Base-by-base conservation (phyloP, 2,797 vertebrate genomes). In the Hemitrygon akajei region DNA sequence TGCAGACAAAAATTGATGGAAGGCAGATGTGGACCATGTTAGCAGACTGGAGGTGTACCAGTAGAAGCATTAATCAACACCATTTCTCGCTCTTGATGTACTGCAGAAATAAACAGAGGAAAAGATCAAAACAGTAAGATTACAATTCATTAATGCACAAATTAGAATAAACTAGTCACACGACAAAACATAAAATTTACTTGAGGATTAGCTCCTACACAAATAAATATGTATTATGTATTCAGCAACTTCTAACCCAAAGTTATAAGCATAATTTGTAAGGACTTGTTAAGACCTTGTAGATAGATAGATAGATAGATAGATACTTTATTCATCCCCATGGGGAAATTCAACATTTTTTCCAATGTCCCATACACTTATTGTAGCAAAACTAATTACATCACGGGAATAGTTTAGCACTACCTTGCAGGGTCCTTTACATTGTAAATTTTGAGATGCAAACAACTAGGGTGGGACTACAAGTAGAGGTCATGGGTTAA, bases 71-170 rank as follows among this genome's bases (percentile, higher is more conserved):
- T n/a, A 89, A 20, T n/a, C 58, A 34, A 20, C 60, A 22, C 18
- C 6, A 34, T 69, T 69, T 69, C 86, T 89, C 37, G 30, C n/a
- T 89, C 66, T 63, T 60, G n/a, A 34, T 87, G 37, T 63, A 89
- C 86, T 89, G 86, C 86, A 89, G 86, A 89, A 69, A 22, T 34
- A 69, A 89, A 69, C 86, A 69, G n/a, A 89, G 20, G 20, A 66
- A 69, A 0, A 69, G 18, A 89, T 89, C 86, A 69, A 89, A 89
- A 89, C 63, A 89, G 66, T n/a, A 0, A 37, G 63, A 18, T 89
- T 37, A 69, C n/a, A 89, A 20, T 37, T 30, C 34, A 60, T n/a
- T 34, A 69, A 40, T 20, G 6, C 77, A 18, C 34, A 40, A 0
- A 16, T 37, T 20, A 40, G 79, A 77, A 77, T 77, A 77, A n/a